Evolutionary conservation across 2,797 vertebrate genomes (phyloP).

Genomic region (Babyrousa celebensis): DNA sequence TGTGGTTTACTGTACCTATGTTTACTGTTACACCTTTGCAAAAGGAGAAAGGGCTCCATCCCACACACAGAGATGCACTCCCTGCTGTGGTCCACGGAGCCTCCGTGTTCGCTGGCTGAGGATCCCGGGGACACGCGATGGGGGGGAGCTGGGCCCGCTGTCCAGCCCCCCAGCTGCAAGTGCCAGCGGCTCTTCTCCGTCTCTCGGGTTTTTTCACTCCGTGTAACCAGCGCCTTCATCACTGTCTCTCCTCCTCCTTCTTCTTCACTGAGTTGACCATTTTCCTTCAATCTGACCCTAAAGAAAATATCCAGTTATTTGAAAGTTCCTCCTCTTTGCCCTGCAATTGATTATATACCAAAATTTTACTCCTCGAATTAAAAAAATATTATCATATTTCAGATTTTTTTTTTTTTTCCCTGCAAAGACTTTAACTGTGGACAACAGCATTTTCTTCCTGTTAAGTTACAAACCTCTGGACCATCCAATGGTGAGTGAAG

Average conservation of each 20-base stretch:
- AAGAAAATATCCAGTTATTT: background rate
- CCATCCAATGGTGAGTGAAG: fast-evolving
- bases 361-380: background rate
- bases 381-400: background rate
- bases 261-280: fast-evolving
- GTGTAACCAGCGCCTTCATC: fast-evolving
- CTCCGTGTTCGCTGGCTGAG: fast-evolving
- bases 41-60: background rate
- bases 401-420: background rate
- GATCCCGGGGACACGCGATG: fast-evolving
- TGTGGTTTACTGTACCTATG: background rate
- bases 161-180: background rate
- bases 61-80: fast-evolving
- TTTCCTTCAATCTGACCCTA: background rate
- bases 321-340: background rate
- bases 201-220: background rate
- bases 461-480: background rate
- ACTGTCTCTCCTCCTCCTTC: too few relatives aligned
- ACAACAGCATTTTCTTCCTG: background rate
- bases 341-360: background rate
- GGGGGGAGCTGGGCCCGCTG: fast-evolving
- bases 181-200: background rate
- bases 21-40: background rate
- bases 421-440: background rate
- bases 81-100: fast-evolving